Conservation (phyloP, 2,888 invertebrate genomes). For the Hydrotaea diabolus region DNA sequence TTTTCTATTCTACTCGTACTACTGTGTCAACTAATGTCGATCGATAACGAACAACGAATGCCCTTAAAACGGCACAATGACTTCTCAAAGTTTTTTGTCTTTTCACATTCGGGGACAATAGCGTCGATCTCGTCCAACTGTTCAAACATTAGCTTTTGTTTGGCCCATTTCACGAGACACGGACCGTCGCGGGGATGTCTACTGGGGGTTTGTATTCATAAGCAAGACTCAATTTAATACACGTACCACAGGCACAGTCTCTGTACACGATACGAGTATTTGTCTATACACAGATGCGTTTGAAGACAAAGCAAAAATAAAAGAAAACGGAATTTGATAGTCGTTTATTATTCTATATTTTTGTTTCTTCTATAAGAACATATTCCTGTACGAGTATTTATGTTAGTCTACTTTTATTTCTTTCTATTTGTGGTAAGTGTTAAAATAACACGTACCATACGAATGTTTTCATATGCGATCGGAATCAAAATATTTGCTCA, state of each 20-base stretch:
- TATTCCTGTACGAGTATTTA: no score
- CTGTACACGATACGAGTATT: neutral
- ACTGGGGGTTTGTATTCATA: neutral
- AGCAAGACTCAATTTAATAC: neutral
- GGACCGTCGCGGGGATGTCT: neutral
- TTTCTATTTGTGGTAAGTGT: no score
- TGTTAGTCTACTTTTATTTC: no score
- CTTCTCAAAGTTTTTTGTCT: constrained; percentile 55
- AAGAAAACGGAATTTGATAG: neutral
- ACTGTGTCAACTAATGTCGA: constrained; percentile 55
- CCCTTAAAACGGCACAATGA: constrained; percentile 59
- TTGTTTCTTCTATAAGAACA: neutral
- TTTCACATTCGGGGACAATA: constrained; percentile 30
- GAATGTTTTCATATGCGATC: no score
- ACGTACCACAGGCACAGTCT: constrained; percentile 1
- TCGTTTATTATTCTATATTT: neutral
- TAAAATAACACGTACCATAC: no score
- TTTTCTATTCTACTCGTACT: constrained; percentile 41
- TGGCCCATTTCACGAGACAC: neutral
- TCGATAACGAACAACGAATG: constrained; percentile 50
- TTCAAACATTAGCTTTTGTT: constrained; percentile 25
- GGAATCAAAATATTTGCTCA: no score
- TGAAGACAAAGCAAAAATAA: neutral
- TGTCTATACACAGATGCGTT: neutral
- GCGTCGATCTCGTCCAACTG: neutral